Conservation (phyloP, 2,797 vertebrate species). For the Takifugu rubripes region DNA sequence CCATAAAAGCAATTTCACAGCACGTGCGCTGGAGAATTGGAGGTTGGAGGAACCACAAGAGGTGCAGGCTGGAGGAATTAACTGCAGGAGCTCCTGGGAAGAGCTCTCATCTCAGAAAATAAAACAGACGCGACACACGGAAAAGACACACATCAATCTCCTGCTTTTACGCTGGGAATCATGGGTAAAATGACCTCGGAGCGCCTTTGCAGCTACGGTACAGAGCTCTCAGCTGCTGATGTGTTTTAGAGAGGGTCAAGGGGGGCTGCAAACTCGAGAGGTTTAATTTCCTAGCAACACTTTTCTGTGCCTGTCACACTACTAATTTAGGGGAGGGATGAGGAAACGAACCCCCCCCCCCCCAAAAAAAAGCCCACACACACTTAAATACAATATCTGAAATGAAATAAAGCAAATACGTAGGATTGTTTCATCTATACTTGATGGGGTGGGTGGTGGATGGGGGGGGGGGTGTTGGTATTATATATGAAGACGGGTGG, state of each 20-base stretch:
- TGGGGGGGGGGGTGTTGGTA: conserved; percentile 2
- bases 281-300: conserved; percentile 3
- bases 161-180: not conserved
- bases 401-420: not conserved
- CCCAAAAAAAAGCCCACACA: too few relatives aligned
- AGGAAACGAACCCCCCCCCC: not conserved
- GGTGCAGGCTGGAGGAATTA: conserved; percentile 23
- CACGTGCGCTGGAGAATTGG: conserved; percentile 40
- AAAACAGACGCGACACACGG: not conserved
- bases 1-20: conserved; percentile 59
- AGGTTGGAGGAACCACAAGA: conserved; percentile 32
- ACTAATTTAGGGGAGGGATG: not conserved
- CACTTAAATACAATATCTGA: not conserved
- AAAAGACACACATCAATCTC: conserved; percentile 1
- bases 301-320: not conserved
- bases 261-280: conserved; percentile 6
- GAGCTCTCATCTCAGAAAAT: not conserved
- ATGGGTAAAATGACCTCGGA: conserved; percentile 12
- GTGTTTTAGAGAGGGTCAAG: conserved; percentile 6
- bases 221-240: conserved; percentile 16
- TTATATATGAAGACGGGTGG: conserved; percentile 3
- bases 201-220: conserved; percentile 6
- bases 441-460: too few relatives aligned
- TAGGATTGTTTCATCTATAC: not conserved
- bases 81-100: not conserved